Percentiles rank a stretch among this genome's conserved stretches.
Evolutionary conservation across 2,797 vertebrate species (phyloP).

Genomic region (Geotrypetes seraphini): DNA sequence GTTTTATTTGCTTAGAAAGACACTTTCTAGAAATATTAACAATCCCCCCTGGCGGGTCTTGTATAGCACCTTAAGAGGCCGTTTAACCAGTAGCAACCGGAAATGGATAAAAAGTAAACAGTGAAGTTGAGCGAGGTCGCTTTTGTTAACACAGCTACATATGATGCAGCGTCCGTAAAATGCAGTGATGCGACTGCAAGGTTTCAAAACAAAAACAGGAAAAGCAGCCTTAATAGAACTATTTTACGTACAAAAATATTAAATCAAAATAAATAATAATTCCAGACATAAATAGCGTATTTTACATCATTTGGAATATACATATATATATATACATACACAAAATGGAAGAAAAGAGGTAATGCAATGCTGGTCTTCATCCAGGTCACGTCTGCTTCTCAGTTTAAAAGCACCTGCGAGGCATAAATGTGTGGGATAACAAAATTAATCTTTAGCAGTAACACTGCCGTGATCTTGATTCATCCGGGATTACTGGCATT

Average conservation of each 20-base stretch:
- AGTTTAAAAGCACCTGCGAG: conserved; percentile 43
- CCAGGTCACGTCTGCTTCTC: conserved; percentile 35
- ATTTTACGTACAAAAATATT: conserved; percentile 73
- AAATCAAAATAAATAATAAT: conserved; percentile 79
- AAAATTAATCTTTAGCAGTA: too few species aligned
- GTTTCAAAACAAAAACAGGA: conserved; percentile 30
- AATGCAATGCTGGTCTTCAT: conserved; percentile 67
- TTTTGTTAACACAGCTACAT: conserved; percentile 62
- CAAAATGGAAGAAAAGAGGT: conserved; percentile 59
- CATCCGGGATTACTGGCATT: too few species aligned
- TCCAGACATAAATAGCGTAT: conserved; percentile 72
- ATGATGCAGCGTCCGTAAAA: conserved; percentile 66
- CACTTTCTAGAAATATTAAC: conserved; percentile 44
- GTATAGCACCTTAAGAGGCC: conserved; percentile 56
- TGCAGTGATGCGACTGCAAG: conserved; percentile 59
- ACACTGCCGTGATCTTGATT: too few species aligned
- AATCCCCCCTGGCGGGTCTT: conserved; percentile 37
- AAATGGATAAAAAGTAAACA: conserved; percentile 58
- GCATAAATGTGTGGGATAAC: too few species aligned
- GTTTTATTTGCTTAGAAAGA: too few species aligned
- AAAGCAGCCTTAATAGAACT: conserved; percentile 60
- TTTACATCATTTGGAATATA: conserved; percentile 63
- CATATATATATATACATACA: conserved; percentile 37
- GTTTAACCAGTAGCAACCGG: conserved; percentile 41
- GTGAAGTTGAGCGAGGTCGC: conserved; percentile 60